Conservation (phyloP, 2,113 vertebrate species). For the Mixornis gularis region DNA sequence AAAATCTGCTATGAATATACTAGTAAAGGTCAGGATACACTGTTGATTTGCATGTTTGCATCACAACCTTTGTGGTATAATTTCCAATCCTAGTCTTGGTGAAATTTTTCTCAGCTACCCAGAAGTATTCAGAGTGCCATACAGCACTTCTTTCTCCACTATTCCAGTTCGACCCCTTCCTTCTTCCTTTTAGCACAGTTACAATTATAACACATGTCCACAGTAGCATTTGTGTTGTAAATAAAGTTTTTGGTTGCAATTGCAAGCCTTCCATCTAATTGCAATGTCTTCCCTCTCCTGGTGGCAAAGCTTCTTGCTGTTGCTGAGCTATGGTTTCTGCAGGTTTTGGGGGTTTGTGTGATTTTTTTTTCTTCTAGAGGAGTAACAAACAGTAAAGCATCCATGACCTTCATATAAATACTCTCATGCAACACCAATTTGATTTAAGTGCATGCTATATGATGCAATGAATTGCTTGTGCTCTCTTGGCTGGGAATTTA, state of each 20-base stretch:
- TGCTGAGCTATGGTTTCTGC: not conserved
- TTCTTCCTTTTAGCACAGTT: not conserved
- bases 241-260: not conserved
- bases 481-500: not conserved
- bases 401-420: not conserved
- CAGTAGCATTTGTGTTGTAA: not conserved
- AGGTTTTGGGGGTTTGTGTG: not conserved
- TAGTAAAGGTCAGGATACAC: not conserved
- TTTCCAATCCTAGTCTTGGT: not conserved
- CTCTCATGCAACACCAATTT: fast-evolving
- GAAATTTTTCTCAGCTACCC: not conserved
- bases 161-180: not conserved
- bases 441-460: not conserved
- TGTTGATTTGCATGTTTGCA: not conserved
- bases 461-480: not conserved
- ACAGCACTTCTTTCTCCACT: not conserved
- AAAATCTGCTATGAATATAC: not conserved
- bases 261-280: not conserved
- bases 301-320: not conserved
- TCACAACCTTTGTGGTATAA: not conserved
- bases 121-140: not conserved
- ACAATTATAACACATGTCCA: not conserved
- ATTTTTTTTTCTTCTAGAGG: not conserved
- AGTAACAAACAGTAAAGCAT: not conserved
- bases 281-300: not conserved